These are phyloP conservation scores for Zonitis immaculata DNA, from an alignment of 2,888 invertebrate species.

Conservation along the genomic window DNA sequence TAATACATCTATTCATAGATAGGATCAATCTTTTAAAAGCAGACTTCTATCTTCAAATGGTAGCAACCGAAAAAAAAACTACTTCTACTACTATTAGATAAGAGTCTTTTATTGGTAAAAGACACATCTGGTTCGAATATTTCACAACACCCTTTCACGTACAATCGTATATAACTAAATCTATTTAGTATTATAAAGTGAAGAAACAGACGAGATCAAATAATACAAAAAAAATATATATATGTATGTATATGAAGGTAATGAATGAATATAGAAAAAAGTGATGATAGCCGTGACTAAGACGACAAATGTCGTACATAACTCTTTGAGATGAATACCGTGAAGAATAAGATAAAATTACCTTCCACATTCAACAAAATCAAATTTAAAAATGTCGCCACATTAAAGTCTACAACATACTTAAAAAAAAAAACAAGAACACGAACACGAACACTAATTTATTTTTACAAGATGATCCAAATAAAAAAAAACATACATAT, in stretches of 20 bases:
- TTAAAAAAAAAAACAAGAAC: too few species aligned
- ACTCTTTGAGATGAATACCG: neutral
- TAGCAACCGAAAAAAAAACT: neutral
- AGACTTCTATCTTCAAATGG: too few species aligned
- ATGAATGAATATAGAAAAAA: neutral
- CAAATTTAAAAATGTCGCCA: neutral
- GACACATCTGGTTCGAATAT: constrained; percentile 28
- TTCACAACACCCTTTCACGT: constrained; percentile 22
- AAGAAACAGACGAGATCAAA: neutral
- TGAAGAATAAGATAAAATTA: neutral
- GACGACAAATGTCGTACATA: neutral
- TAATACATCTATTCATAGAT: too few species aligned
- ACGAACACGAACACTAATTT: too few species aligned
- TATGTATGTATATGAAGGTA: too few species aligned
- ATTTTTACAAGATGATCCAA: neutral
- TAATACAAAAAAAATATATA: too few species aligned
- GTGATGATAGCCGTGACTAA: neutral
- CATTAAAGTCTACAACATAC: neutral
- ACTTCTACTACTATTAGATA: too few species aligned
- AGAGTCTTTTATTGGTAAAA: neutral
- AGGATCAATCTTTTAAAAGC: too few species aligned
- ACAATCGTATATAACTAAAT: neutral
- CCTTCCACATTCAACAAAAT: neutral
- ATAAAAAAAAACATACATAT: too few species aligned
- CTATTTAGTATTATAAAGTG: neutral